Conservation (phyloP, 2,797 vertebrate genomes). For the Falco peregrinus region DNA sequence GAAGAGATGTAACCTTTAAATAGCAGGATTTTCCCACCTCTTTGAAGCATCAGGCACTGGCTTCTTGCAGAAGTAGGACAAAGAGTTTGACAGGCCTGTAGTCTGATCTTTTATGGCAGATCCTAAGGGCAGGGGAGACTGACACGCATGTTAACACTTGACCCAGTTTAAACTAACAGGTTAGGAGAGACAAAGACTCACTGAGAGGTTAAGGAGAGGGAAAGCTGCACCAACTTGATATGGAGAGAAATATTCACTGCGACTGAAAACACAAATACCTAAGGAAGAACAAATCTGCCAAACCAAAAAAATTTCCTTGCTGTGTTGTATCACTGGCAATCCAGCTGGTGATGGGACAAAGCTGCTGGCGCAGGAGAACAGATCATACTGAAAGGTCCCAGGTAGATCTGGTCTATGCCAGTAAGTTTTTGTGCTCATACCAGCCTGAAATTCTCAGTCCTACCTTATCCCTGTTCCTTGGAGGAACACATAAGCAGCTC, state of each 20-base stretch:
- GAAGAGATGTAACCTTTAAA: neutral
- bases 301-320: neutral
- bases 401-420: neutral
- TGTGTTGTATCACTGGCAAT: neutral
- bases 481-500: neutral
- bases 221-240: neutral
- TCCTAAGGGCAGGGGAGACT: neutral
- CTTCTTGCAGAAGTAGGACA: constrained; percentile 20
- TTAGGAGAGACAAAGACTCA: neutral
- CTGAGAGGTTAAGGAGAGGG: neutral
- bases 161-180: constrained; percentile 34
- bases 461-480: neutral
- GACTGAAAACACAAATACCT: neutral
- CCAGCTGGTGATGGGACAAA: neutral
- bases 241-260: neutral
- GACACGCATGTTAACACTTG: neutral
- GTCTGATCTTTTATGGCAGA: constrained; percentile 38
- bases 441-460: neutral
- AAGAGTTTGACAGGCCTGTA: neutral
- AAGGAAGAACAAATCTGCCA: neutral
- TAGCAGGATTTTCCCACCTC: neutral
- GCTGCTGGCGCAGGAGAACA: neutral
- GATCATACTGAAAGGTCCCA: neutral
- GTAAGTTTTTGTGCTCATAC: neutral
- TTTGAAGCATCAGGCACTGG: neutral